Base-by-base conservation (phyloP, 2,888 invertebrate species). In the Drosophila melanocephala region DNA sequence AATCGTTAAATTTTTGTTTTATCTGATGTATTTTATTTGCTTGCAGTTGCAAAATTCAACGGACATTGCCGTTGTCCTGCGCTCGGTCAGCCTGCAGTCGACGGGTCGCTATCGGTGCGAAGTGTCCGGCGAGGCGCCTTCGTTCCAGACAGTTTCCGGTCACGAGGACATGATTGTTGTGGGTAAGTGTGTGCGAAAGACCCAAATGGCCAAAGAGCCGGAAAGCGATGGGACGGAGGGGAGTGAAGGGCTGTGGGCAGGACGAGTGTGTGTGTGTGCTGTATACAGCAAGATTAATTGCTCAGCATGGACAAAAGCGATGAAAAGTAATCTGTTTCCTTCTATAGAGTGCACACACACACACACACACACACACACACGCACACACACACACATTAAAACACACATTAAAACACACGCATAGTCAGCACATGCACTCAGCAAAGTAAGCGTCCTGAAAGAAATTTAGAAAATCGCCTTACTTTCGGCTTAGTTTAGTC, bases 31-130 rank as follows among this genome's bases (percentile, higher is more conserved):
- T 71, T 69, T 53, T n/a, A n/a, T 70, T 63, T 62, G 30, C 28
- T 77, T 71, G 22, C 94, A 96, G 96, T 92, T 95, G 85, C 95
- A 95, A 74, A 95, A 95, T 91, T 95, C 95, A 5, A 95, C 95
- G 73, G 96, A 95, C 68, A 95, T 95, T 63, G 95, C 95, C 79
- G 95, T 96, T 77, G 95, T 95, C 61, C 94, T 97, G 88, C 94
- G 95, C 74, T 95, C 95, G 22, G 96, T 97, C 71, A 95, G 95
- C 80, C 93, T 96, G 87, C 95, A 95, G 93, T 96, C 96, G 67
- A 95, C 96, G 58, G 97, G 97, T 53, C 94, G 96, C 73, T 96
- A 96, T 94, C 95, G 96, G 78, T 97, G 96, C 92, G 97, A 97
- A 93, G 96, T 97, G 77, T 96, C 96, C 47, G 97, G 96, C 39